Evolutionary conservation across 2,113 vertebrate species (phyloP), one percentile per base, ranked within the genome.

Genomic region (Trichomycterus rosablanca): DNA sequence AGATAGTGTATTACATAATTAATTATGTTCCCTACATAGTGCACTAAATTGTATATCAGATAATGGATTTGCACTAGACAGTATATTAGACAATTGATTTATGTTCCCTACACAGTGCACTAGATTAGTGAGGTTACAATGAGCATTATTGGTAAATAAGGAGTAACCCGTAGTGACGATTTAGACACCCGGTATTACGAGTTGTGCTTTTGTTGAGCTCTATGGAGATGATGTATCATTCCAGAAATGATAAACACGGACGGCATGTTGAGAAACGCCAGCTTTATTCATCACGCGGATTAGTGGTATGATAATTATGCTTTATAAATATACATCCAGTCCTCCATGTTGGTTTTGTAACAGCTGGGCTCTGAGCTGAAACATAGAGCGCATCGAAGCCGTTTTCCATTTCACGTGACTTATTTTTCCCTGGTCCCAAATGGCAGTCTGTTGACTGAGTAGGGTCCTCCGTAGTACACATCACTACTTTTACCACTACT

Each of bases 341-440:
- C 48, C 48, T 24, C 48, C 48, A 51, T 51, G 48, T 51, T 51
- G 48, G 24, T 40, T 40, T 40, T 14, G 14, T 5, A 11, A n/a
- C 37, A 3, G 34, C 7, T 11, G 12, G 34, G 2, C 12, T n/a
- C 14, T 7, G 37, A 40, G n/a, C 10, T 5, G 9, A 12, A 12
- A 11, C 34, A 34, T 5, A 39, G 12, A 14, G 1, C 35, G 35
- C n/a, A n/a, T n/a, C n/a, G n/a, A n/a, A n/a, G 9, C 10, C 1
- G 35, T 39, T 5, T 14, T 32, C 23, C 15, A 18, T 16, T 51
- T 51, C 8, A 40, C 3, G 7, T 37, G 50, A 16, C 34, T 52
- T 2, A 34, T 53, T 23, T 22, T 34, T 1, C 15, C 3, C 3
- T 50, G 3, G 10, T 16, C n/a, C 8, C 24, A 30, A 50, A 30